These are phyloP conservation scores for Siderastrea radians DNA, from an alignment of 92 coral and sea anemone species.

Conservation along the genomic window DNA sequence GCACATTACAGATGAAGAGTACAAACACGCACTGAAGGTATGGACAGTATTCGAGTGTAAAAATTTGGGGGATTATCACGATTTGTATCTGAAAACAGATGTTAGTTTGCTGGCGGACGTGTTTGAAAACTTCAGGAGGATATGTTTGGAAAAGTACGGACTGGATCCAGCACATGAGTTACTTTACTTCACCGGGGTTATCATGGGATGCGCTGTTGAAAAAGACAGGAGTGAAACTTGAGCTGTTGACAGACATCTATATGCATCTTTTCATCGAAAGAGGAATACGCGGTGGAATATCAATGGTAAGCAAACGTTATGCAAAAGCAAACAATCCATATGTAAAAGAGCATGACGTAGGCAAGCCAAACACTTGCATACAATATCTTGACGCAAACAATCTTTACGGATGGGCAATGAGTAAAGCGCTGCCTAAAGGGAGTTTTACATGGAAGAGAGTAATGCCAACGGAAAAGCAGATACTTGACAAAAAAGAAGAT, in stretches of 20 bases:
- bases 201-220: neutral
- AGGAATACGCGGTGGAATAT: neutral
- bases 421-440: neutral
- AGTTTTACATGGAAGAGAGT: neutral
- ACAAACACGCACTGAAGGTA: neutral
- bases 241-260: neutral
- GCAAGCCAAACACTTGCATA: neutral
- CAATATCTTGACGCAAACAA: neutral
- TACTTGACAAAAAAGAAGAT: neutral
- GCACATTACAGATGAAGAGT: neutral
- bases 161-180: conserved; percentile 1
- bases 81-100: neutral
- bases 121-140: neutral
- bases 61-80: neutral
- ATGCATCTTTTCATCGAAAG: neutral
- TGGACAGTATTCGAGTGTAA: neutral
- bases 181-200: neutral
- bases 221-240: neutral
- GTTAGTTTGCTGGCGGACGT: neutral
- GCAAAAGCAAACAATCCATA: neutral
- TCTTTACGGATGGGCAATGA: conserved; percentile 1
- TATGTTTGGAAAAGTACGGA: neutral
- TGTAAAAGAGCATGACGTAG: neutral
- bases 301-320: neutral
- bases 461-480: neutral